phyloP scores from a whole-genome alignment of 1,140 invertebrate genomes.

The Danaus plexippus region DNA sequence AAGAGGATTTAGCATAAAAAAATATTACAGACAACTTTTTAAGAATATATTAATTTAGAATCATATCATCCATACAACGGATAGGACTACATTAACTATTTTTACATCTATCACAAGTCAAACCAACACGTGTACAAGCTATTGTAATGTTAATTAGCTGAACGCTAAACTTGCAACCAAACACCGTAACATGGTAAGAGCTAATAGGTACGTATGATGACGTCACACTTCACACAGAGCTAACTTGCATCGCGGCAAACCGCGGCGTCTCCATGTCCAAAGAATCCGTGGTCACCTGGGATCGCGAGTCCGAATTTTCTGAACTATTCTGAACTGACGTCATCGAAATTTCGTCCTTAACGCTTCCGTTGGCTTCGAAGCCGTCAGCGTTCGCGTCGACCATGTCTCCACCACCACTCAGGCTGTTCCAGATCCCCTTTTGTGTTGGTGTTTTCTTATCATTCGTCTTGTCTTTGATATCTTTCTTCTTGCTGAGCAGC shows the following conservation, averaged over 20 bases:
- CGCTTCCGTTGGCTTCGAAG: slow-evolving; percentile 49
- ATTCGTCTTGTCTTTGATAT: slow-evolving; percentile 53
- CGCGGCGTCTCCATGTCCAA: slow-evolving; percentile 56
- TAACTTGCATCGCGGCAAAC: slow-evolving; percentile 69
- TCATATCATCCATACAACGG: too few relatives aligned
- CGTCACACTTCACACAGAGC: slow-evolving; percentile 49
- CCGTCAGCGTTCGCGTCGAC: slow-evolving; percentile 49
- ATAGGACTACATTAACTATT: too few relatives aligned
- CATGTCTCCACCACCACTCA: slow-evolving; percentile 59
- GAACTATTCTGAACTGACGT: slow-evolving; percentile 57
- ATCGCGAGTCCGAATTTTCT: slow-evolving; percentile 62
- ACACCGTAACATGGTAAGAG: too few relatives aligned
- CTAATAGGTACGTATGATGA: too few relatives aligned
- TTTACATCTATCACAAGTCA: too few relatives aligned
- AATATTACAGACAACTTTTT: too few relatives aligned
- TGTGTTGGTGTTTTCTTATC: slow-evolving; percentile 64
- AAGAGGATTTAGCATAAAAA: too few relatives aligned
- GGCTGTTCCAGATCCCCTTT: slow-evolving; percentile 62
- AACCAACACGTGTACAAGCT: too few relatives aligned
- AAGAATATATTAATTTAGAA: too few relatives aligned
- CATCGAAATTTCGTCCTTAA: slow-evolving; percentile 66
- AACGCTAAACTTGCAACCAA: too few relatives aligned
- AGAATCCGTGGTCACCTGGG: slow-evolving; percentile 62
- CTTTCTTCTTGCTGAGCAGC: slow-evolving; percentile 66
- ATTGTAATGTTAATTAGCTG: too few relatives aligned